phyloP scores from a whole-genome alignment of 2,113 vertebrate species.

The Sciurus niger region DNA sequence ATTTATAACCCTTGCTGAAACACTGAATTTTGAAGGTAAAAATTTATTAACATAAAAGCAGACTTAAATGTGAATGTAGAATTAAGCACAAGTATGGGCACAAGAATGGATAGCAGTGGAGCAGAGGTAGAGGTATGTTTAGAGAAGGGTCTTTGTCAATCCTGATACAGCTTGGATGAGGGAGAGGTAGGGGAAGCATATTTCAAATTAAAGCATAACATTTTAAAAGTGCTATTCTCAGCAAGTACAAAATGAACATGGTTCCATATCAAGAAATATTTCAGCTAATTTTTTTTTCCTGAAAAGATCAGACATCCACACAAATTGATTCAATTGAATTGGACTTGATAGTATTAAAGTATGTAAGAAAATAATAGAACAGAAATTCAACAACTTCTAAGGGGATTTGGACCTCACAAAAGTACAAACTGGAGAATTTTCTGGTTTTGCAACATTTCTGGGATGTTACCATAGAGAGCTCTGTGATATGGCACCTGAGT shows the following conservation, averaged over 20 bases:
- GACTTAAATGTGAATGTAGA: neutral
- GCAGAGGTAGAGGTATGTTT: neutral
- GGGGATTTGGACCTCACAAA: neutral
- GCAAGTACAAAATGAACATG: neutral
- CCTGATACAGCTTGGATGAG: neutral
- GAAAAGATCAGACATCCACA: neutral
- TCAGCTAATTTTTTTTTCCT: neutral
- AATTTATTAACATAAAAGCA: neutral
- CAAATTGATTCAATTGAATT: neutral
- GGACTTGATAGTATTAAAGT: neutral
- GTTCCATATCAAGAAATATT: neutral
- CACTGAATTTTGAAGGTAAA: neutral
- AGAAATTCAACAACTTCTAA: neutral
- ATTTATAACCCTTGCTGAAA: neutral
- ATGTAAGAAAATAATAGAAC: neutral
- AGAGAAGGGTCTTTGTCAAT: neutral
- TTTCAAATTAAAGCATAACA: neutral
- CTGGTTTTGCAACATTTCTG: neutral
- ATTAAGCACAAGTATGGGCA: neutral
- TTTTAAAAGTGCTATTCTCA: conserved; percentile 3
- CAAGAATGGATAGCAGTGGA: rapidly evolving
- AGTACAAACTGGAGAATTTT: neutral
- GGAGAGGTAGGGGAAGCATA: neutral
- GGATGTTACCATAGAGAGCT: neutral
- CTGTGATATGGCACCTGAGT: neutral